phyloP scores from a whole-genome alignment of 1,140 invertebrate genomes.

The Planococcus citri region DNA sequence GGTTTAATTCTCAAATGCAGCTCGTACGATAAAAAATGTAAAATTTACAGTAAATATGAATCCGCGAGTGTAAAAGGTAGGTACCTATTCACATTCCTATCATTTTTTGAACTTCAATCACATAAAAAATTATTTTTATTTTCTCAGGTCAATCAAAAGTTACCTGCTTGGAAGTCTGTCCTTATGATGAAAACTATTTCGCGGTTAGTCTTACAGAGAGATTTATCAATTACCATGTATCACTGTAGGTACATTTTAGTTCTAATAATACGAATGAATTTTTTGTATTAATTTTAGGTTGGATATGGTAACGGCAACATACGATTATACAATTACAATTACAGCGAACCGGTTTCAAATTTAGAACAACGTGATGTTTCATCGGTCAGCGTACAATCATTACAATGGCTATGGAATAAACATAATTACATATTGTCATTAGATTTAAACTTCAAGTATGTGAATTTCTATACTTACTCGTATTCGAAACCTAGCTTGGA shows the following conservation, averaged over 20 bases:
- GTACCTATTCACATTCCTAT: not conserved
- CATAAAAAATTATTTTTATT: not conserved
- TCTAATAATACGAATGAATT: not conserved
- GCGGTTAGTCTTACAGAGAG: not conserved
- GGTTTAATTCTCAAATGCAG: not conserved
- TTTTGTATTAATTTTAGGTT: not conserved
- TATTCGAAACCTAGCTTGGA: too few relatives aligned
- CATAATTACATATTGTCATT: not conserved
- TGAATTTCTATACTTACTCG: too few relatives aligned
- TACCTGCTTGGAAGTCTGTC: not conserved
- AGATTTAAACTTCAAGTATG: not conserved
- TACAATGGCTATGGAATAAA: conserved; percentile 8
- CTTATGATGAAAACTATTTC: not conserved
- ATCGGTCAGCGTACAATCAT: not conserved
- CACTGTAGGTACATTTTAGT: not conserved
- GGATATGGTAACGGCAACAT: not conserved
- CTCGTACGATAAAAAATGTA: not conserved
- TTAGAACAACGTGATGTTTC: not conserved
- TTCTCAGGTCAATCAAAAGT: not conserved
- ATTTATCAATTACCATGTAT: not conserved
- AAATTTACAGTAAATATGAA: not conserved
- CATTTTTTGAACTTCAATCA: too few relatives aligned
- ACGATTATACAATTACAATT: not conserved
- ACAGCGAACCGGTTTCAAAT: conserved; percentile 5
- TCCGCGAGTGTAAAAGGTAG: not conserved